A percentile compares a stretch with the other conserved stretches of the same genome.
Conservation (phyloP, 1,140 invertebrate species). For the Drosophila parvula region DNA sequence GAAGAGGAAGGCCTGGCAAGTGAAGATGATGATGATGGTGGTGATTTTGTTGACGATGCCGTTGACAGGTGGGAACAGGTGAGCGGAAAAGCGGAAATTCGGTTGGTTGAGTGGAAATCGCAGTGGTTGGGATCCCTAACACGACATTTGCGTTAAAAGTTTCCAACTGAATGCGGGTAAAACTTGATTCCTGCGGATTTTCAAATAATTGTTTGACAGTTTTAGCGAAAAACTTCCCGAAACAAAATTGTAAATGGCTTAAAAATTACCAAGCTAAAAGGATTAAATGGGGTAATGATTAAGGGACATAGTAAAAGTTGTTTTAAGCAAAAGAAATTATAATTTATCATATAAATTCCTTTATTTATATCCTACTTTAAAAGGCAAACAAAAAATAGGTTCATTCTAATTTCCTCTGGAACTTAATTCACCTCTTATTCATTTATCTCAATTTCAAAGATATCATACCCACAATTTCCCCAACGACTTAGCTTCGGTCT, state of each 20-base stretch:
- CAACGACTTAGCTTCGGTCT: not conserved
- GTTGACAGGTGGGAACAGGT: conserved; percentile 43
- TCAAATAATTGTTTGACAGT: not conserved
- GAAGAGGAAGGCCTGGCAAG: not conserved
- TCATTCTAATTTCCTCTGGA: not conserved
- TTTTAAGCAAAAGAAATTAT: too few species aligned
- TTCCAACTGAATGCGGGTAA: not conserved
- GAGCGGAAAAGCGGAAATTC: conserved; percentile 9
- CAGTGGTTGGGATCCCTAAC: not conserved
- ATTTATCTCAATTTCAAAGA: conserved; percentile 1
- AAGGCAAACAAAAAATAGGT: too few species aligned
- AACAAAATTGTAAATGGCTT: not conserved
- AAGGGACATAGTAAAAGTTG: not conserved
- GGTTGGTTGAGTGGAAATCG: not conserved
- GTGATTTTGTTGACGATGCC: conserved; percentile 30
- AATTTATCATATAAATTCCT: too few species aligned
- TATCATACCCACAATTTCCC: not conserved
- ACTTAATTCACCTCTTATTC: not conserved
- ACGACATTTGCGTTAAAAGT: conserved; percentile 29
- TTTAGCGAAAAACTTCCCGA: not conserved
- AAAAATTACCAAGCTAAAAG: not conserved
- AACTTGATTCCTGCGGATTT: conserved; percentile 15
- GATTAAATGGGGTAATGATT: not conserved
- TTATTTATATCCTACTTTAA: not conserved
- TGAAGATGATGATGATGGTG: conserved; percentile 15